phyloP scores from a whole-genome alignment of 1,140 invertebrate genomes.

The Heliothis virescens region DNA sequence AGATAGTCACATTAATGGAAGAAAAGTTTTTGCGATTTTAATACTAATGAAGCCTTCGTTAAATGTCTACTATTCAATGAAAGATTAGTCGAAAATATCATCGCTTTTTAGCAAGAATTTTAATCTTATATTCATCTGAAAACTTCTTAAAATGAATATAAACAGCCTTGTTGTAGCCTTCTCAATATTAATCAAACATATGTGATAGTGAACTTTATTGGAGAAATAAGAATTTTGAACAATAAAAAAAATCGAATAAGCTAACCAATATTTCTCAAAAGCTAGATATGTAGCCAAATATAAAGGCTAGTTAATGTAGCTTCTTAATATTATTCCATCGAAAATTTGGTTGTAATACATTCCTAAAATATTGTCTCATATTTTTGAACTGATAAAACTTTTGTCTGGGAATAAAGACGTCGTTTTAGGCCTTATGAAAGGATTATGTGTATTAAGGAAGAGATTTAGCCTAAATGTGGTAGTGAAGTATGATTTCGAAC shows the following conservation, averaged over 20 bases:
- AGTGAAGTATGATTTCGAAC: neutral
- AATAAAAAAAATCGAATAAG: too few species aligned
- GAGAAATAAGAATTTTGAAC: too few species aligned
- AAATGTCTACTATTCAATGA: too few species aligned
- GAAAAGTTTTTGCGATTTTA: neutral
- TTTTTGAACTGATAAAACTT: slow-evolving; percentile 22
- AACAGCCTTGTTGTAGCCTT: neutral
- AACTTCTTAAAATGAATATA: neutral
- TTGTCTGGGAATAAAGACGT: neutral
- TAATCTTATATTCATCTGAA: too few species aligned
- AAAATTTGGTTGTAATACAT: slow-evolving; percentile 27
- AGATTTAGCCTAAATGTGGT: neutral
- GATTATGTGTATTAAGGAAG: neutral
- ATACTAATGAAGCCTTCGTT: too few species aligned
- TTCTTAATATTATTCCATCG: neutral
- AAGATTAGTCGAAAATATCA: too few species aligned
- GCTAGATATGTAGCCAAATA: too few species aligned
- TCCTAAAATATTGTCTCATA: slow-evolving; percentile 4
- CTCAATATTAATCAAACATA: too few species aligned
- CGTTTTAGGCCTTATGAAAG: slow-evolving; percentile 10
- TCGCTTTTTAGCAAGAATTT: too few species aligned
- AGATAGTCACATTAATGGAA: too few species aligned
- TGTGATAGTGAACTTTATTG: too few species aligned
- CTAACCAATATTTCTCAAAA: neutral
- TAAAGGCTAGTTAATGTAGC: neutral